Evolutionary conservation across 2,888 invertebrate genomes (phyloP).

Genomic region (Argyresthia albistria): DNA sequence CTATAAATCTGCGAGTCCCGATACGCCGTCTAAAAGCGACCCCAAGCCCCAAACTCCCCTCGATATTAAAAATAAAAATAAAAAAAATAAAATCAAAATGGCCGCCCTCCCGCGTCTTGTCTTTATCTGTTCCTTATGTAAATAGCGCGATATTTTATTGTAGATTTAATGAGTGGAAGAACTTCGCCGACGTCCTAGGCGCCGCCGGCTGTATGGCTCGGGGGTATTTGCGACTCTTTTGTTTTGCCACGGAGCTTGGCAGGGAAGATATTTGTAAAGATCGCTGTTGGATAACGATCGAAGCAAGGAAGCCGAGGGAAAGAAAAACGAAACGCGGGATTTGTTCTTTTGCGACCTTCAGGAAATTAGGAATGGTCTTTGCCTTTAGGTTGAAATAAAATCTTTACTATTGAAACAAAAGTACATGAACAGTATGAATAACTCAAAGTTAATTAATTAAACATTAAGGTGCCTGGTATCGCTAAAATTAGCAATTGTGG

Average conservation of each 20-base stretch:
- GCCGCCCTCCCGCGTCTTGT: slow-evolving; percentile 52
- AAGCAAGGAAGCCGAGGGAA: not conserved
- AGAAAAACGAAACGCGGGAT: not conserved
- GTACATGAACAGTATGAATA: too few species aligned
- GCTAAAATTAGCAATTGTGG: too few species aligned
- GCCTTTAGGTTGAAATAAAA: too few species aligned
- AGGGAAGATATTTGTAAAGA: slow-evolving; percentile 2
- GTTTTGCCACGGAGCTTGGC: not conserved
- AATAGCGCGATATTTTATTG: slow-evolving; percentile 47
- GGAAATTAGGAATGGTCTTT: too few species aligned
- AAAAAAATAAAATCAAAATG: slow-evolving; percentile 51
- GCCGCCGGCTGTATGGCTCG: not conserved
- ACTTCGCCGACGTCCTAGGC: slow-evolving; percentile 43
- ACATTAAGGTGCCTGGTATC: too few species aligned
- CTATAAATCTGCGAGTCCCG: slow-evolving; percentile 50
- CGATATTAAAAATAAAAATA: slow-evolving; percentile 39
- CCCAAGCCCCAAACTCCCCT: slow-evolving; percentile 36
- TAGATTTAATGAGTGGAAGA: slow-evolving; percentile 57
- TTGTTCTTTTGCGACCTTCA: too few species aligned
- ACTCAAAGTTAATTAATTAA: too few species aligned
- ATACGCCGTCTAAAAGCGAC: slow-evolving; percentile 32
- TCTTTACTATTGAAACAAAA: too few species aligned
- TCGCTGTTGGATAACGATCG: not conserved
- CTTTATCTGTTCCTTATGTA: slow-evolving; percentile 70
- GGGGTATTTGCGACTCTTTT: not conserved